These are phyloP conservation scores for Presbytis comata DNA, from an alignment of 2,797 vertebrate genomes.

Conservation along the genomic window DNA sequence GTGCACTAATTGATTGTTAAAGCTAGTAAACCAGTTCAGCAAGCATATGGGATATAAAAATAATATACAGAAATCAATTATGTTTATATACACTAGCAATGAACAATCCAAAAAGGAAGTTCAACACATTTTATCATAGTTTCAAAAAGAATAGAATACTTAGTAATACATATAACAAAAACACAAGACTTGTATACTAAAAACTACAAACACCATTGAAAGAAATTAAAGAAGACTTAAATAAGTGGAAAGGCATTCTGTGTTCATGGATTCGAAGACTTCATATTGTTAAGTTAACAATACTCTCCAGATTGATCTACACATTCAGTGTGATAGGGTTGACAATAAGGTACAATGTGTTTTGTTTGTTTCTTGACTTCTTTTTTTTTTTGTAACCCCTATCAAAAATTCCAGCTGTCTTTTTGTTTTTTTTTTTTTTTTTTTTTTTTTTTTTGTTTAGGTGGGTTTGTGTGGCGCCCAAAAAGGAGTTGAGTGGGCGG, in stretches of 20 bases:
- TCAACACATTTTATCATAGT: background rate
- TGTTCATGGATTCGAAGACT: background rate
- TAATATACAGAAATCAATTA: background rate
- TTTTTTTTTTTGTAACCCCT: background rate
- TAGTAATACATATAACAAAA: background rate
- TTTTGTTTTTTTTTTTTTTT: background rate
- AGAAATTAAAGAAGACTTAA: background rate
- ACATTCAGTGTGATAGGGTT: background rate
- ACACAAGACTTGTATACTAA: background rate
- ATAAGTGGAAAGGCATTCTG: background rate
- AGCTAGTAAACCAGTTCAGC: background rate
- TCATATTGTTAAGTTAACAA: background rate
- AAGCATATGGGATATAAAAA: background rate
- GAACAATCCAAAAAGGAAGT: background rate
- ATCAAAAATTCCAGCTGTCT: background rate
- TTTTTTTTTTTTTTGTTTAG: no score
- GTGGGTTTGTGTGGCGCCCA: no score
- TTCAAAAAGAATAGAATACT: background rate
- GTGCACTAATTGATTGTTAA: background rate
- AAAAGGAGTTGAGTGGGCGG: no score
- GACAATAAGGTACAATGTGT: background rate
- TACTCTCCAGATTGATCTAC: background rate
- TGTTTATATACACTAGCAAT: background rate
- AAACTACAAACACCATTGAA: background rate
- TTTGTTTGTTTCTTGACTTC: background rate